A percentile compares a stretch with the other conserved stretches of the same genome.
Conservation (phyloP, 1,140 invertebrate species). For the Adoxophyes honmai region DNA sequence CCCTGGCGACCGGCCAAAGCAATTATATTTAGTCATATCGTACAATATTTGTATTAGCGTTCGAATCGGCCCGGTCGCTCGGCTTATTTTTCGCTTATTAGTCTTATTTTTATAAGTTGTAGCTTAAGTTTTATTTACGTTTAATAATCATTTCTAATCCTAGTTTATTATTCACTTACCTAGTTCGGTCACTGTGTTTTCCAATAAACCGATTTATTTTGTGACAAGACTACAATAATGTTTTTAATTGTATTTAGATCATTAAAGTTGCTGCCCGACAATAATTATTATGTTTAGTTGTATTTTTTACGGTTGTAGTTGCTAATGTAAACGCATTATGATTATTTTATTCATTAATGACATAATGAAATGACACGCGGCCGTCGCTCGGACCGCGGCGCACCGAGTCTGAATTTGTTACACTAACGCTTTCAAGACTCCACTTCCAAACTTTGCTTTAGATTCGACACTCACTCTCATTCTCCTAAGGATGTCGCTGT, state of each 20-base stretch:
- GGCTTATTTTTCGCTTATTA: conserved; percentile 6
- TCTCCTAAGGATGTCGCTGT: neutral
- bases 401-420: conserved; percentile 5
- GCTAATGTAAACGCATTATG: conserved; percentile 23
- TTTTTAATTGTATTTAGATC: conserved; percentile 38
- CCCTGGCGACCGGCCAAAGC: neutral
- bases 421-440: neutral
- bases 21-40: conserved; percentile 32
- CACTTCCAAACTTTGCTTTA: neutral
- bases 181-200: conserved; percentile 2
- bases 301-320: conserved; percentile 39
- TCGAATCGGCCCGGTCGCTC: conserved; percentile 3
- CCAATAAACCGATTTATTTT: conserved; percentile 35
- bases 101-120: conserved; percentile 10
- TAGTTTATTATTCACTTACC: neutral
- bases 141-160: conserved; percentile 13
- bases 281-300: conserved; percentile 51
- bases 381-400: too few relatives aligned
- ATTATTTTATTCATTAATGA: conserved; percentile 20
- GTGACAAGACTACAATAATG: conserved; percentile 47
- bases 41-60: conserved; percentile 35
- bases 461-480: conserved; percentile 8
- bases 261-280: conserved; percentile 55
- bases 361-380: neutral
- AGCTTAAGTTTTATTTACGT: conserved; percentile 16